Conservation (phyloP, 2,888 invertebrate species). For the Andrena praecox region DNA sequence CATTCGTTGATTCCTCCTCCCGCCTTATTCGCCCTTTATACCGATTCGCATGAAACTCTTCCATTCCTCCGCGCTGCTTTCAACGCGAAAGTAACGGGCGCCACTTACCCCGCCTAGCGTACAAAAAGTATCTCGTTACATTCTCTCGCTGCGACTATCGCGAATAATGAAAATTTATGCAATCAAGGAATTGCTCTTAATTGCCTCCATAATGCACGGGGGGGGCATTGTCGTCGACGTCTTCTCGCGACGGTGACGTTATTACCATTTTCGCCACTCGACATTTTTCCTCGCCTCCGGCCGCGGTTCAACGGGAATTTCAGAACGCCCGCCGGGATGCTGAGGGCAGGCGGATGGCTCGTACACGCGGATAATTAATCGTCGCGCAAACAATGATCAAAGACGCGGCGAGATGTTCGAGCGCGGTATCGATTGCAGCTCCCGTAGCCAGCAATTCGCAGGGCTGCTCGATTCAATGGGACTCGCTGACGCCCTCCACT, state of each 20-base stretch:
- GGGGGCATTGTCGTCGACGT: not conserved
- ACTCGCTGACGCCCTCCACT: not conserved
- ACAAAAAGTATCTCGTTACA: not conserved
- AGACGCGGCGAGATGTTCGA: not conserved
- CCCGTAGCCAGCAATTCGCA: constrained; percentile 2
- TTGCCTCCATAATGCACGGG: not conserved
- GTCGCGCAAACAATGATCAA: constrained; percentile 23
- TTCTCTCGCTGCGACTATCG: not conserved
- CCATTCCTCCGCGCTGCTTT: not conserved
- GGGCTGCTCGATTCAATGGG: not conserved
- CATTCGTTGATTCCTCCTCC: not conserved
- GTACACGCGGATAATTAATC: constrained; percentile 40
- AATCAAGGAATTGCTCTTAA: constrained; percentile 37
- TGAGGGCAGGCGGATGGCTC: constrained; percentile 1
- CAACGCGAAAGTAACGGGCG: not conserved
- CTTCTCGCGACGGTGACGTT: not conserved
- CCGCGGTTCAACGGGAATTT: not conserved
- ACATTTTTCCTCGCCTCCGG: not conserved
- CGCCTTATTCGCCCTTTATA: not conserved
- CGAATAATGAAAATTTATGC: constrained; percentile 16
- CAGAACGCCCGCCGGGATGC: not conserved
- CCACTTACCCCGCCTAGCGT: not conserved
- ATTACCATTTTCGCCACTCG: not conserved
- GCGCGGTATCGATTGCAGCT: no score
- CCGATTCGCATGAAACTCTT: not conserved